phyloP scores from a whole-genome alignment of 2,113 vertebrate species.

The Ibidorhyncha struthersii region DNA sequence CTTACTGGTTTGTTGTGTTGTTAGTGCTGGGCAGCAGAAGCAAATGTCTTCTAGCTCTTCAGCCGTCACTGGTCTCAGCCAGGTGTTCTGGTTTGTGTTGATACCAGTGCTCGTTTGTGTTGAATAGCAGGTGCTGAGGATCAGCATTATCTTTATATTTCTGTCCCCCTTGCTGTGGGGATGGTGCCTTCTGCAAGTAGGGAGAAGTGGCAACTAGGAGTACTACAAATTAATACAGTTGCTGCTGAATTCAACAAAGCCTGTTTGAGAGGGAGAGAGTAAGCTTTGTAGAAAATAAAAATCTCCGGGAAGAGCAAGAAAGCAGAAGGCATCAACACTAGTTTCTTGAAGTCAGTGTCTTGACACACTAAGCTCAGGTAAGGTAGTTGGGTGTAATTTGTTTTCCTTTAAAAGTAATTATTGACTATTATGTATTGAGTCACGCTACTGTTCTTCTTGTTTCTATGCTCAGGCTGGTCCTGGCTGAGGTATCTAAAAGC shows the following conservation, averaged over 20 bases:
- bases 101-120: neutral
- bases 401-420: neutral
- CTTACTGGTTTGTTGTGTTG: neutral
- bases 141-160: neutral
- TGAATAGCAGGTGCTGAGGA: neutral
- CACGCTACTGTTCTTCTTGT: neutral
- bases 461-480: neutral
- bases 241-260: rapidly evolving
- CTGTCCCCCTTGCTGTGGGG: rapidly evolving
- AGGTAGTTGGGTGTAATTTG: neutral
- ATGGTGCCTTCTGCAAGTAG: neutral
- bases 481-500: neutral
- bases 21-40: neutral
- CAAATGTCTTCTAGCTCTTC: neutral
- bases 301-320: neutral
- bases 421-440: neutral
- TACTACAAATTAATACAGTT: rapidly evolving
- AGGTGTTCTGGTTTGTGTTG: neutral
- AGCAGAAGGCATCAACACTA: rapidly evolving
- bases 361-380: neutral
- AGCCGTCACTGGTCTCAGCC: neutral
- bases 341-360: neutral
- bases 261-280: too few species aligned
- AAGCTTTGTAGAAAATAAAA: neutral
- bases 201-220: neutral